phyloP scores from a whole-genome alignment of 2,888 invertebrate genomes.

The Capitulum mitella region DNA sequence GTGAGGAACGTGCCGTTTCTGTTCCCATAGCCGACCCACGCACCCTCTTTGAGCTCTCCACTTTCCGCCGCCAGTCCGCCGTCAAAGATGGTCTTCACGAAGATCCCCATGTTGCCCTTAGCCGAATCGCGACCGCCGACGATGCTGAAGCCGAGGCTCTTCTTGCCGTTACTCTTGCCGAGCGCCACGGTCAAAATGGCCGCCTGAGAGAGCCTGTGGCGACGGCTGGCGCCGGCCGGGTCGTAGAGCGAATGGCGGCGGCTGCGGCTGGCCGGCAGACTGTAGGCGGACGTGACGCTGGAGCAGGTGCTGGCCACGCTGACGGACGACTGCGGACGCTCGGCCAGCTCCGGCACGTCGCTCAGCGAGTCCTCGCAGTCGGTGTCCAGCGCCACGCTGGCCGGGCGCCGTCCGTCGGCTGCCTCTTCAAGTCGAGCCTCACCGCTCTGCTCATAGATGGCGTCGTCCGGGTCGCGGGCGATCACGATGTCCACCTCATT shows the following conservation, averaged over 20 bases:
- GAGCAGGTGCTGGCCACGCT: conserved; percentile 6
- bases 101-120: conserved; percentile 68
- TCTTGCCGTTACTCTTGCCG: conserved; percentile 44
- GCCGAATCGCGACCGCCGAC: conserved; percentile 46
- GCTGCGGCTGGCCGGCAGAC: conserved; percentile 27
- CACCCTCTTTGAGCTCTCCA: conserved; percentile 76
- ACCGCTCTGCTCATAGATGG: conserved; percentile 30
- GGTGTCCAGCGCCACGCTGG: neutral
- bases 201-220: conserved; percentile 28
- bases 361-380: conserved; percentile 19
- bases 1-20: no score
- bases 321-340: conserved; percentile 15
- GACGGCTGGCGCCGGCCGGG: conserved; percentile 25
- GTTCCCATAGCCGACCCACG: conserved; percentile 30
- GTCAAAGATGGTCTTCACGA: conserved; percentile 78
- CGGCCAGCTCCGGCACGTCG: conserved; percentile 21
- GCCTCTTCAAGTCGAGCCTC: neutral
- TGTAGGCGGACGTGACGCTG: conserved; percentile 24
- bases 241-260: conserved; percentile 25
- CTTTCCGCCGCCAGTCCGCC: conserved; percentile 78
- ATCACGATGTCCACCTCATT: conserved; percentile 47
- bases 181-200: conserved; percentile 40
- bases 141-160: no score
- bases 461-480: conserved; percentile 37
- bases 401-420: neutral